Percentiles rank a stretch among this genome's conserved stretches.
These are phyloP conservation scores for Amblyraja radiata DNA, from an alignment of 2,797 vertebrate genomes.

Conservation along the genomic window DNA sequence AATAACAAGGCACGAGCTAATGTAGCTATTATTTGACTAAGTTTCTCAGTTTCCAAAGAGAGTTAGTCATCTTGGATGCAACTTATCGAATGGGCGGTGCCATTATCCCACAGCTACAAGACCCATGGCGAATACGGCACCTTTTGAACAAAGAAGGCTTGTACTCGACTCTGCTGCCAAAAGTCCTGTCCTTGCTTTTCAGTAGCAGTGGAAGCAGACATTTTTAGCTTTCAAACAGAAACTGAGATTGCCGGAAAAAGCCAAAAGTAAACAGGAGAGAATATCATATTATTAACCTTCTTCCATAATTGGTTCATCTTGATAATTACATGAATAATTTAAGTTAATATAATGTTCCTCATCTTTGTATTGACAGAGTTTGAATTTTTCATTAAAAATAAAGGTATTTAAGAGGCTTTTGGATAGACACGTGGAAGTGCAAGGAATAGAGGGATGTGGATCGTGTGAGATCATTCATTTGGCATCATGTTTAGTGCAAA, in stretches of 20 bases:
- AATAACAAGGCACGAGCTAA: neutral
- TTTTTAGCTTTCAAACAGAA: neutral
- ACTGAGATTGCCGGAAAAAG: neutral
- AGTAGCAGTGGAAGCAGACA: neutral
- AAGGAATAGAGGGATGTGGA: too few relatives aligned
- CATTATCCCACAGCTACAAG: neutral
- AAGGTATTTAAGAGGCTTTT: too few relatives aligned
- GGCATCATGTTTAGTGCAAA: too few relatives aligned
- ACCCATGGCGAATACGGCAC: neutral
- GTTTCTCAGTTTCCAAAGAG: neutral
- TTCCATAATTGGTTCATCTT: neutral
- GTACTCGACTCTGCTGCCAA: neutral
- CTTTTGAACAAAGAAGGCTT: neutral
- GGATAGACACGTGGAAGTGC: too few relatives aligned
- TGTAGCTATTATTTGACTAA: neutral
- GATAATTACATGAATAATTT: neutral
- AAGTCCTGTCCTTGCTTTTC: neutral
- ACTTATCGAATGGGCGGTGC: neutral
- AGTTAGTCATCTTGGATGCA: neutral
- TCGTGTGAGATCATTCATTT: too few relatives aligned
- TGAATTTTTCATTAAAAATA: too few relatives aligned
- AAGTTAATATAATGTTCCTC: neutral
- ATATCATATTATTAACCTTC: neutral
- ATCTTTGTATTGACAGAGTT: neutral
- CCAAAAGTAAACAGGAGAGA: neutral